phyloP scores from a whole-genome alignment of 2,888 invertebrate species.

The Augochlorella aurata region DNA sequence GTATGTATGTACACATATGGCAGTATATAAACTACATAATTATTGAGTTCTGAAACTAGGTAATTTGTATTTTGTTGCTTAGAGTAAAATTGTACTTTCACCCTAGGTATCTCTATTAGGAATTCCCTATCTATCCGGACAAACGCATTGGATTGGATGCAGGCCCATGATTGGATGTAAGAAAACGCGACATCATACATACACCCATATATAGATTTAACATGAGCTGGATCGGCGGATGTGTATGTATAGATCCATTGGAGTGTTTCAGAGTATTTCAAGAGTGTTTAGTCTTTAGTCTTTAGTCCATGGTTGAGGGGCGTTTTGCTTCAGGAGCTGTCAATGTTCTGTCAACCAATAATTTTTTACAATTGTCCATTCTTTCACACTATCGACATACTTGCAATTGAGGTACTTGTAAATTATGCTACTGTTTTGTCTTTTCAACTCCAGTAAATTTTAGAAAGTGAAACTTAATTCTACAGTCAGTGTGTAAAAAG shows the following conservation, averaged over 20 bases:
- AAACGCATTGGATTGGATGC: background rate
- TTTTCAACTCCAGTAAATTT: background rate
- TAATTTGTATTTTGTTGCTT: no score
- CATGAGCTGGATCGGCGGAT: background rate
- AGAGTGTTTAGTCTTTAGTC: no score
- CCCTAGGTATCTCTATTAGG: no score
- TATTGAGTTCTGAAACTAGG: no score
- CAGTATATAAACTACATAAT: no score
- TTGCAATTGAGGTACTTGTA: constrained; percentile 12
- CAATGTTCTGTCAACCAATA: constrained; percentile 46
- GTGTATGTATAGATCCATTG: constrained; percentile 18
- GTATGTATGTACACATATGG: no score
- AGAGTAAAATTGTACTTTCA: no score
- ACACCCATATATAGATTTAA: background rate
- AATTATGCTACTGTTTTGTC: background rate
- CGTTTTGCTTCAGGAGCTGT: constrained; percentile 50
- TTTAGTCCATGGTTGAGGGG: constrained; percentile 49
- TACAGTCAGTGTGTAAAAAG: background rate
- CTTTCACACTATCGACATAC: constrained; percentile 32
- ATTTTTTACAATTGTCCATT: constrained; percentile 23
- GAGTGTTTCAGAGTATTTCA: background rate
- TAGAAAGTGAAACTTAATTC: background rate
- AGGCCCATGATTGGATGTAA: no score
- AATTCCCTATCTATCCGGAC: background rate
- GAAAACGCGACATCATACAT: background rate